Conservation (phyloP, 1,140 invertebrate species). For the Drosophila arawakana region DNA sequence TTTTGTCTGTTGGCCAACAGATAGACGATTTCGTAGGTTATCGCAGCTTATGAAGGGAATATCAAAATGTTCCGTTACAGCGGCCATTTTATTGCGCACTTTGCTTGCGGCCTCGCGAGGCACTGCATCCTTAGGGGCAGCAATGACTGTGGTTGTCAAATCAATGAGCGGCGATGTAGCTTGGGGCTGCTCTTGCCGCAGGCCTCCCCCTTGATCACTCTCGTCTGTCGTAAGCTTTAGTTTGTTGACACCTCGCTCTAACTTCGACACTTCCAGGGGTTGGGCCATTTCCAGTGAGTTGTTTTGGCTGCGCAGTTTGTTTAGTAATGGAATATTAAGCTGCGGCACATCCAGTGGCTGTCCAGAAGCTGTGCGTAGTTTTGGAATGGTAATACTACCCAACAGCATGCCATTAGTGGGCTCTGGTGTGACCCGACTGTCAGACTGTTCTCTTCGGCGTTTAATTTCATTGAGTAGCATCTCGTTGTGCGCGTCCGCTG, state of each 20-base stretch:
- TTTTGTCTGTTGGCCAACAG: conserved; percentile 8
- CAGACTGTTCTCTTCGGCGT: conserved; percentile 22
- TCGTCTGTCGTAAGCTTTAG: conserved; percentile 40
- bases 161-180: conserved; percentile 47
- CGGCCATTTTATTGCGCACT: conserved; percentile 19
- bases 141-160: conserved; percentile 57
- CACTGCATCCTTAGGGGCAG: conserved; percentile 27
- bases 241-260: conserved; percentile 29
- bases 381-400: conserved; percentile 46
- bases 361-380: conserved; percentile 22
- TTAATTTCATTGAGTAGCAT: conserved; percentile 54
- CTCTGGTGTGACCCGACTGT: neutral
- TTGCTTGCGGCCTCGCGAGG: conserved; percentile 61
- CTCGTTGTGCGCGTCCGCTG: conserved; percentile 48
- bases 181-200: neutral
- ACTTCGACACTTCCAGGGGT: conserved; percentile 4
- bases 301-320: conserved; percentile 37
- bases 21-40: conserved; percentile 1
- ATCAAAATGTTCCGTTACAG: conserved; percentile 48
- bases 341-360: conserved; percentile 32
- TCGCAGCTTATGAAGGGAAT: conserved; percentile 78
- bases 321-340: conserved; percentile 52
- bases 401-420: conserved; percentile 13
- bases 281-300: conserved; percentile 19
- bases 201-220: conserved; percentile 4